Evolutionary conservation across 2,797 vertebrate species (phyloP).

Genomic region (Alcedo quadribrachys): DNA sequence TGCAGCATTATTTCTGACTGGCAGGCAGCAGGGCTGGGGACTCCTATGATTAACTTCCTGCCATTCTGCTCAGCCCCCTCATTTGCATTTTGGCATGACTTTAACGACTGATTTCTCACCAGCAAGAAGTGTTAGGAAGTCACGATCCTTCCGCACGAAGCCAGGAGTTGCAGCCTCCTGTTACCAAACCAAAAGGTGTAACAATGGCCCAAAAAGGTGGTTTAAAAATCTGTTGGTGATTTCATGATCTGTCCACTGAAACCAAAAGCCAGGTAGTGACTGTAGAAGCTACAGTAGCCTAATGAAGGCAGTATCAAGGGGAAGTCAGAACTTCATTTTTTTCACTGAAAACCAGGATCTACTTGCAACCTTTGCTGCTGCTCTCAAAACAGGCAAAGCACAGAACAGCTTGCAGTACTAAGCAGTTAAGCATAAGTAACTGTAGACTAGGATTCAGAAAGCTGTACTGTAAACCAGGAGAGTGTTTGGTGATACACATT

Average conservation of each 20-base stretch:
- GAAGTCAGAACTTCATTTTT: not conserved
- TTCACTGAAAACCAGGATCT: not conserved
- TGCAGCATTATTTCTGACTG: not conserved
- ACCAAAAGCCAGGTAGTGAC: not conserved
- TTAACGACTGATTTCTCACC: constrained; percentile 52
- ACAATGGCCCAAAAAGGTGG: not conserved
- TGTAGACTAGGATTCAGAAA: not conserved
- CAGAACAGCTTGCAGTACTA: not conserved
- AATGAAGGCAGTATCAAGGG: not conserved
- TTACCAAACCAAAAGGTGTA: not conserved
- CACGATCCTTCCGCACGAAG: not conserved
- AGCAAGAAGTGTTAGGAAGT: constrained; percentile 27
- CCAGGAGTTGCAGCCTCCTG: not conserved
- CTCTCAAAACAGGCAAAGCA: not conserved
- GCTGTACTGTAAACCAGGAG: not conserved
- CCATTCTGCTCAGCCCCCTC: constrained; percentile 8
- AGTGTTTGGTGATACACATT: not conserved
- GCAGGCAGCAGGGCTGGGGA: not conserved
- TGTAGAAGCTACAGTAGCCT: not conserved
- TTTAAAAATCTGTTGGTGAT: not conserved
- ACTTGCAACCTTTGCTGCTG: not conserved
- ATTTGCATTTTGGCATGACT: constrained; percentile 61
- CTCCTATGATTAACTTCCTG: constrained; percentile 41
- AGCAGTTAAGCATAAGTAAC: not conserved
- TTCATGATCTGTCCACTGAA: not conserved